phyloP scores from a whole-genome alignment of 2,888 invertebrate genomes.

The Bursaphelenchus okinawaensis region DNA sequence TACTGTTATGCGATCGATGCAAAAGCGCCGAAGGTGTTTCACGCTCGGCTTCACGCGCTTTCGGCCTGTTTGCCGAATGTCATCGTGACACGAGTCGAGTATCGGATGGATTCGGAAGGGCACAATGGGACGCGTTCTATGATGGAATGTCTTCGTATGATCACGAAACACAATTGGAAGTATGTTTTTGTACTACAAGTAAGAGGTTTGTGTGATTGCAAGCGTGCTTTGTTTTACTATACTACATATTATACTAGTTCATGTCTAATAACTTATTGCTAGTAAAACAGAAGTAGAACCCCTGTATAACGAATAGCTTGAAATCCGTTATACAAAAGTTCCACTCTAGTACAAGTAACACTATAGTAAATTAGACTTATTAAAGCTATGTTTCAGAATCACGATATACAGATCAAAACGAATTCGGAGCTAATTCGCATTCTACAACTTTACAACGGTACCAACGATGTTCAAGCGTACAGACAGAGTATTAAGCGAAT shows the following conservation, averaged over 20 bases:
- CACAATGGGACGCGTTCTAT: slow-evolving; percentile 18
- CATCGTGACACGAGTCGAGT: slow-evolving; percentile 13
- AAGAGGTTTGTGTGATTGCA: no score
- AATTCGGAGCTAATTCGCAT: slow-evolving; percentile 19
- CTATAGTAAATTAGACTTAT: no score
- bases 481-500: neutral
- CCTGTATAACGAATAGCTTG: no score
- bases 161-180: slow-evolving; percentile 15
- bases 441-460: slow-evolving; percentile 14
- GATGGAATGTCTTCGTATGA: neutral
- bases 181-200: slow-evolving; percentile 13
- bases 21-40: slow-evolving; percentile 14
- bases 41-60: slow-evolving; percentile 13
- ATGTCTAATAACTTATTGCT: no score
- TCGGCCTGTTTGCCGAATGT: slow-evolving; percentile 30
- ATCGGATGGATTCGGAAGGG: slow-evolving; percentile 22
- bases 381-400: no score
- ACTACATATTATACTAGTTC: no score
- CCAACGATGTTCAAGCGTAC: slow-evolving; percentile 21
- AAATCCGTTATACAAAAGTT: no score
- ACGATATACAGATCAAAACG: slow-evolving; percentile 21
- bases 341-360: no score
- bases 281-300: no score
- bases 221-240: no score
- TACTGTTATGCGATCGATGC: slow-evolving; percentile 23